Percentiles rank a stretch among this genome's conserved stretches.
These are phyloP conservation scores for Hippocampus barbouri DNA, from an alignment of 2,113 vertebrate species.

Conservation along the genomic window DNA sequence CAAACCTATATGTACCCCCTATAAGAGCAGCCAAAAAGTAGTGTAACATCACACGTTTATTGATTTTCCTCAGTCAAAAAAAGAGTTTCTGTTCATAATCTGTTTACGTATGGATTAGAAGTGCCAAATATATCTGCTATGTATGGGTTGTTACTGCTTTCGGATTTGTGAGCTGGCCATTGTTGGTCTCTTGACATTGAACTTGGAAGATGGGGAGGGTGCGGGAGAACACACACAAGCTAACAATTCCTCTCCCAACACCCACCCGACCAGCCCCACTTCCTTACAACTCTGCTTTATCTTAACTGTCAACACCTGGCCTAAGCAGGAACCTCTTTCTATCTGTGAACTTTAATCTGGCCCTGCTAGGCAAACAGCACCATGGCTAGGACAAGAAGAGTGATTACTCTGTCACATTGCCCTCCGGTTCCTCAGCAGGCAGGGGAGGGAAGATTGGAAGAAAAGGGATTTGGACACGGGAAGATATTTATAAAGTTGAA, in stretches of 20 bases:
- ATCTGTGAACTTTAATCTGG: constrained; percentile 75
- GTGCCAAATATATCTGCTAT: constrained; percentile 60
- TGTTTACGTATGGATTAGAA: constrained; percentile 33
- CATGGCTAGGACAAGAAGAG: constrained; percentile 57
- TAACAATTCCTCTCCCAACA: constrained; percentile 43
- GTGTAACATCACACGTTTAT: constrained; percentile 9
- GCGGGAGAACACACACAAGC: constrained; percentile 46
- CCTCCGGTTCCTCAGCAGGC: constrained; percentile 49
- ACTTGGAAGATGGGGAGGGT: constrained; percentile 59
- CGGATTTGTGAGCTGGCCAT: constrained; percentile 63
- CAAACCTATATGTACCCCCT: constrained; percentile 19
- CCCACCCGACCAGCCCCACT: constrained; percentile 51
- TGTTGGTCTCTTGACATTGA: constrained; percentile 72
- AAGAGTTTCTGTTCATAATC: constrained; percentile 38
- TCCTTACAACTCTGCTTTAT: constrained; percentile 68
- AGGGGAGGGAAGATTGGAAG: constrained; percentile 22
- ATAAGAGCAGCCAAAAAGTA: constrained; percentile 22
- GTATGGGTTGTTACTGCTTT: constrained; percentile 56
- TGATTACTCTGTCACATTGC: constrained; percentile 57
- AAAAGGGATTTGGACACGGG: constrained; percentile 27
- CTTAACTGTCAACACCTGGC: constrained; percentile 76
- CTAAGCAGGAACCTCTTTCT: constrained; percentile 72
- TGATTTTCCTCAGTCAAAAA: constrained; percentile 3
- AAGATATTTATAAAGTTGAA: constrained; percentile 31
- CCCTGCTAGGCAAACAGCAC: constrained; percentile 69